Evolutionary conservation across 2,797 vertebrate species (phyloP).

Genomic region (Mastacembelus armatus): DNA sequence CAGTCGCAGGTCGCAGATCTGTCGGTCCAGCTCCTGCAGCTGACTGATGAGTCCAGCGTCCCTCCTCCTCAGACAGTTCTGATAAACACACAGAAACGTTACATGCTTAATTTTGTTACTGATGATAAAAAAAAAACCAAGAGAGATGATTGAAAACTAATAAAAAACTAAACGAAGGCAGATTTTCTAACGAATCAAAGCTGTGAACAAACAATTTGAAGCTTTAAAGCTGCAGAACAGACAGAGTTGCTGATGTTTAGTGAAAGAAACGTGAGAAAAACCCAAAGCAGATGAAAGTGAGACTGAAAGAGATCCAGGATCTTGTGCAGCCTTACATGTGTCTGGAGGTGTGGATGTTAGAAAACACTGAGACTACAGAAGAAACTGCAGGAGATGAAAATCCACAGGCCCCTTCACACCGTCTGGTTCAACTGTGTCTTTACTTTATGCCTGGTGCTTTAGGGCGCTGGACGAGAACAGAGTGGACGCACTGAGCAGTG

Average conservation of each 20-base stretch:
- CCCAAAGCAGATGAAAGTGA: no score
- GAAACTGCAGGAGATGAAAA: no score
- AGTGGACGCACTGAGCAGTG: no score
- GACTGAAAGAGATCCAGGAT: no score
- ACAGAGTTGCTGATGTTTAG: not conserved
- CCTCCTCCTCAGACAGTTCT: constrained; percentile 92
- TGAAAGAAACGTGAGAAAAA: no score
- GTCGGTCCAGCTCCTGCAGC: constrained; percentile 93
- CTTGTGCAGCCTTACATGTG: no score
- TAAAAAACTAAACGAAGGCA: not conserved
- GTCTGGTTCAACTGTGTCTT: no score
- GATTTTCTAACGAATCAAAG: not conserved
- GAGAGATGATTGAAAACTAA: not conserved
- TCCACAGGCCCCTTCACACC: no score
- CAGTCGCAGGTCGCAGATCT: constrained; percentile 92
- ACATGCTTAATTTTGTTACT: not conserved
- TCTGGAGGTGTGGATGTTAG: no score
- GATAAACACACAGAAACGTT: constrained; percentile 13
- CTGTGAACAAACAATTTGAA: not conserved
- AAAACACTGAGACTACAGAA: no score
- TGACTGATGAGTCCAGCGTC: constrained; percentile 91
- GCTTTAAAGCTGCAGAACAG: not conserved
- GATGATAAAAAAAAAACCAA: not conserved
- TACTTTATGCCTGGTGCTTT: no score
- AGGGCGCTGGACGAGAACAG: no score